Base-by-base conservation (phyloP, 2,113 vertebrate species). In the Physeter macrocephalus region DNA sequence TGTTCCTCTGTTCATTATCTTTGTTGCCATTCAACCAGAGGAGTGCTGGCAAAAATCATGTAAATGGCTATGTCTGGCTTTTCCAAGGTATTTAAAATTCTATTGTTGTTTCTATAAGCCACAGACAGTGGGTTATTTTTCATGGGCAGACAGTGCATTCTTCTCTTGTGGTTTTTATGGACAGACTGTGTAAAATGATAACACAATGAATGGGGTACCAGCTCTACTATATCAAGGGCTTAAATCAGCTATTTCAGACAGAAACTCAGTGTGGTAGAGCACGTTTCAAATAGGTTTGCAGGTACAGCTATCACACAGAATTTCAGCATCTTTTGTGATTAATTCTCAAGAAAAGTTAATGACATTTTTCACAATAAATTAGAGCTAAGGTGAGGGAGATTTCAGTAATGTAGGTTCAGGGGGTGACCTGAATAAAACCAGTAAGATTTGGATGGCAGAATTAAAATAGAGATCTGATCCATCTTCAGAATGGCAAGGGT, bases 141-240 rank as follows among this genome's bases (percentile, higher is more conserved):
- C 98, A 95, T 64, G 96, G 97, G 83, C 97, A 98, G 98, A 95
- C 97, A 98, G 95, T 93, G 41, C 98, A 98, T 98, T 93, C 97
- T 97, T 98, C 98, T 98, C 98, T 86, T 96, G 98, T 97, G 98
- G 95, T 67, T 97, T 98, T 98, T 98, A 97, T 98, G 97, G 98
- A 96, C 98, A 98, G 97, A 98, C 97, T 98, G 97, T 97, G 97
- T 98, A 86, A 98, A 98, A 98, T 98, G 98, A 98, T 98, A 98
- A 97, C 75, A 25, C 97, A 98, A 96, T 97, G 98, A 98, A 98
- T 94, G 93, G 97, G 94, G 84, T 93, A 96, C 90, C 97, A 98
- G 98, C 96, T 98, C 94, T 88, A 91, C 94, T 98, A 77, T 95
- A 98, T 99, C 98, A 98, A 96, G 75, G 96, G 95, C 97, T 97